Base-by-base conservation (phyloP, 2,113 vertebrate species). In the Pterocles burchelli region DNA sequence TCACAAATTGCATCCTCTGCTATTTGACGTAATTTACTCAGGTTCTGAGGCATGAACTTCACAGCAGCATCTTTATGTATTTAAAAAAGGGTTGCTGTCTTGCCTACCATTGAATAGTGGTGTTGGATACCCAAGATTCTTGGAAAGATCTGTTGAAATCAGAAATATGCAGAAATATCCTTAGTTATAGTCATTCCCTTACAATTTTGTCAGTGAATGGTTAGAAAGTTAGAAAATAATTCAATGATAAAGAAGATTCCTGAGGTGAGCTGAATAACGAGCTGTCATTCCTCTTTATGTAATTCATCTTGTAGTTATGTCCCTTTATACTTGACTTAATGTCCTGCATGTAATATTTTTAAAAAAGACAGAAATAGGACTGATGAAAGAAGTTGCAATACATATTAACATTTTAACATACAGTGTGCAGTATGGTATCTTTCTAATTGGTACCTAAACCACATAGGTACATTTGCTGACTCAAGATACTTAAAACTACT, bases 171-270 rank as follows among this genome's bases (percentile, higher is more conserved):
- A 96, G 84, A 91, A 91, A 94, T 97, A 98, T 96, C 90, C 98
- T 98, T 98, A 98, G 97, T 98, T 98, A 94, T 65, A 96, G 86
- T 95, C 94, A 95, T 96, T 97, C 97, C 76, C 34, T 45, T 94
- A 84, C 76, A 93, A 67, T 75, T 98, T 98, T 98, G 98, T 98
- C 96, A 97, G 66, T 91, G 66, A 96, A 88, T 97, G 96, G 67
- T 96, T 97, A 97, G 96, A 93, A 97, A 98, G 77, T 92, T 97
- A 91, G 81, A 97, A 97, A 96, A 96, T 90, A 97, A 95, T 94
- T 96, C 81, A 96, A 8, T 88, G 82, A 92, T 82, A 94, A 29
- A 26, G 31, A 96, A 73, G 90, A 96, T 82, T 95, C 76, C 88
- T 91, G 16, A 96, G 51, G 82, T 95, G 52, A 93, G 73, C 54